Percentiles rank a stretch among this genome's conserved stretches.
Conservation (phyloP, 1,140 invertebrate species). For the Drosophila santomea region DNA sequence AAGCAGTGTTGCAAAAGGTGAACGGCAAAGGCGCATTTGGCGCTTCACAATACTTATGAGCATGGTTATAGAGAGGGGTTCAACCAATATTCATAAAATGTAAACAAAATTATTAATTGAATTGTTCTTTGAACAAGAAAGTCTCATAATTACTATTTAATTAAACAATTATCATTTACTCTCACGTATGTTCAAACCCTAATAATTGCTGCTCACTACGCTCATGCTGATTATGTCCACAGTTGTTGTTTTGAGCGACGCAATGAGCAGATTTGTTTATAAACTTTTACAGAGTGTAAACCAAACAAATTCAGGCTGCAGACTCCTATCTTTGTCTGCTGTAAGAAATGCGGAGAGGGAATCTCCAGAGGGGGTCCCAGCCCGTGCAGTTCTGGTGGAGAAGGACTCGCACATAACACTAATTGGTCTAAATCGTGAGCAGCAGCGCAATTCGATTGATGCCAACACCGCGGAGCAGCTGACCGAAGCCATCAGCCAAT, state of each 20-base stretch:
- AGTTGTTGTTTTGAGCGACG: slow-evolving; percentile 23
- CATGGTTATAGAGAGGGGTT: not conserved
- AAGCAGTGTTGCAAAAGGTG: slow-evolving; percentile 40
- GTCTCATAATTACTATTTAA: too few relatives aligned
- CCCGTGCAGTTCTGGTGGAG: slow-evolving; percentile 62
- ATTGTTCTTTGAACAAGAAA: too few relatives aligned
- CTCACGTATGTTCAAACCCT: not conserved
- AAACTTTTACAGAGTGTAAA: slow-evolving; percentile 22
- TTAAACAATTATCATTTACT: too few relatives aligned
- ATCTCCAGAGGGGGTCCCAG: not conserved
- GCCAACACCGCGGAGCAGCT: slow-evolving; percentile 88
- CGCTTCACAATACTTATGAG: slow-evolving; percentile 30
- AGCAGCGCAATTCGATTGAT: slow-evolving; percentile 92
- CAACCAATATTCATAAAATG: too few relatives aligned
- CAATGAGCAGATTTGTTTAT: slow-evolving; percentile 59
- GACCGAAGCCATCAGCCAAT: slow-evolving; percentile 89
- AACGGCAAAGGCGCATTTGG: slow-evolving; percentile 14
- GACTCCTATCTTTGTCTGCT: slow-evolving; percentile 15
- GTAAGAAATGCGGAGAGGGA: slow-evolving; percentile 6
- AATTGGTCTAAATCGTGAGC: slow-evolving; percentile 94
- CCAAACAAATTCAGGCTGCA: slow-evolving; percentile 10
- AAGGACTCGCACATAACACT: slow-evolving; percentile 88
- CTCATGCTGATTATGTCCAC: not conserved
- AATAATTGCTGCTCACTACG: not conserved
- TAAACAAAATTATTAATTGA: too few relatives aligned